Evolutionary conservation across 2,888 invertebrate species (phyloP).

Genomic region (Branchipolynoe longqiensis): DNA sequence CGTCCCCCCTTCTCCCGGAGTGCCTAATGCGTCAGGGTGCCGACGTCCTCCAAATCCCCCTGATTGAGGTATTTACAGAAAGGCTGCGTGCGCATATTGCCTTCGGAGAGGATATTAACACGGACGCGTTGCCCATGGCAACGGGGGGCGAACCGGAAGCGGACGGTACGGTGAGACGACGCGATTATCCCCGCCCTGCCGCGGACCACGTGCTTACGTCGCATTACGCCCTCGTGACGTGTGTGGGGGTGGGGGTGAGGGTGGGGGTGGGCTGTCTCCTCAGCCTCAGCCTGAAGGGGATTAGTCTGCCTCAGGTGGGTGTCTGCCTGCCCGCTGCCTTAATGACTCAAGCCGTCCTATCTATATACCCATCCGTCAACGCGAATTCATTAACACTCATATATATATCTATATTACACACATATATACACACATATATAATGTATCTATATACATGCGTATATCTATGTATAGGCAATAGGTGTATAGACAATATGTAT

Average conservation of each 20-base stretch:
- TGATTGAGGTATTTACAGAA: slow-evolving; percentile 51
- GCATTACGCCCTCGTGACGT: too few relatives aligned
- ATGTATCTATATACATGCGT: too few relatives aligned
- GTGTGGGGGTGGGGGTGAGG: background rate
- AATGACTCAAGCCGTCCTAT: too few relatives aligned
- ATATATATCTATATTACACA: too few relatives aligned
- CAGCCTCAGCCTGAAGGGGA: background rate
- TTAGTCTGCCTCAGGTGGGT: too few relatives aligned
- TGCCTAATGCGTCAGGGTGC: background rate
- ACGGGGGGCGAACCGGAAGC: slow-evolving; percentile 28
- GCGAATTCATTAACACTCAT: too few relatives aligned
- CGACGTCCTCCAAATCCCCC: slow-evolving; percentile 9
- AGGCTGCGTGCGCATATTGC: slow-evolving; percentile 46
- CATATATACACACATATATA: too few relatives aligned
- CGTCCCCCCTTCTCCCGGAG: background rate
- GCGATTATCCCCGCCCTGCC: background rate
- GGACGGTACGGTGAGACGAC: slow-evolving; percentile 34
- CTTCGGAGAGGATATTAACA: slow-evolving; percentile 42
- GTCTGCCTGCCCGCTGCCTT: too few relatives aligned
- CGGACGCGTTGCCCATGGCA: slow-evolving; percentile 39
- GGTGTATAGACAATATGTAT: too few relatives aligned
- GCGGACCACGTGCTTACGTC: too few relatives aligned
- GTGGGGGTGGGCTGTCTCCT: background rate
- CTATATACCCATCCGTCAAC: too few relatives aligned
- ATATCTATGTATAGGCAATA: too few relatives aligned